Percentiles rank a stretch among this genome's conserved stretches.
Evolutionary conservation across 2,888 invertebrate species (phyloP).

Genomic region (Catocala nupta): DNA sequence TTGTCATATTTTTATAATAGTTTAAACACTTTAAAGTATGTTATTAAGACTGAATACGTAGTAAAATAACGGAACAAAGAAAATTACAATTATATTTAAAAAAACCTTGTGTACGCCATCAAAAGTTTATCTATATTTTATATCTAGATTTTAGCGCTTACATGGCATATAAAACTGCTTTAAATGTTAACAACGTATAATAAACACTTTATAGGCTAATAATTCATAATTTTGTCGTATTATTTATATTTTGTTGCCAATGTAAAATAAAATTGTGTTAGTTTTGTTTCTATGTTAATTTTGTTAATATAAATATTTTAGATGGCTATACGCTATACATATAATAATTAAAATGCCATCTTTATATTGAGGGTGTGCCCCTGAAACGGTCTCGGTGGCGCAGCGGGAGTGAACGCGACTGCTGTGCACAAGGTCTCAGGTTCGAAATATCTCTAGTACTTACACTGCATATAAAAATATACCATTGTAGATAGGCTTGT

Average conservation of each 20-base stretch:
- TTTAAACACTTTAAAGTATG: no score
- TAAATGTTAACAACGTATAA: slow-evolving; percentile 7
- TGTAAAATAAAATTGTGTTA: not conserved
- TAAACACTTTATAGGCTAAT: slow-evolving; percentile 4
- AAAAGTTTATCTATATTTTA: slow-evolving; percentile 32
- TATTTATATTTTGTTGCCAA: slow-evolving; percentile 1
- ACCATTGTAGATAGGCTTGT: not conserved
- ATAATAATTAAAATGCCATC: no score
- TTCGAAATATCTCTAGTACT: no score
- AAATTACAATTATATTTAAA: not conserved
- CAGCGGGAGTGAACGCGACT: no score
- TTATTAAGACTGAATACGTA: no score
- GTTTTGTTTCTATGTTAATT: not conserved
- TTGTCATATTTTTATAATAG: no score
- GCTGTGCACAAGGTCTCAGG: no score
- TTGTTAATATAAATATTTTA: not conserved
- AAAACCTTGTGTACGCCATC: not conserved
- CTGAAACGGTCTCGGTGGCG: no score
- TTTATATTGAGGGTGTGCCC: no score
- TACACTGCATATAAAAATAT: no score
- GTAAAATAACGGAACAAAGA: no score
- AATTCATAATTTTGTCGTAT: slow-evolving; percentile 7
- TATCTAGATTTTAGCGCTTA: slow-evolving; percentile 30
- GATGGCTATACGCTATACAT: no score
- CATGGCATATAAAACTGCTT: not conserved